Conservation (phyloP, 1,140 invertebrate genomes). For the Dendrolimus kikuchii region DNA sequence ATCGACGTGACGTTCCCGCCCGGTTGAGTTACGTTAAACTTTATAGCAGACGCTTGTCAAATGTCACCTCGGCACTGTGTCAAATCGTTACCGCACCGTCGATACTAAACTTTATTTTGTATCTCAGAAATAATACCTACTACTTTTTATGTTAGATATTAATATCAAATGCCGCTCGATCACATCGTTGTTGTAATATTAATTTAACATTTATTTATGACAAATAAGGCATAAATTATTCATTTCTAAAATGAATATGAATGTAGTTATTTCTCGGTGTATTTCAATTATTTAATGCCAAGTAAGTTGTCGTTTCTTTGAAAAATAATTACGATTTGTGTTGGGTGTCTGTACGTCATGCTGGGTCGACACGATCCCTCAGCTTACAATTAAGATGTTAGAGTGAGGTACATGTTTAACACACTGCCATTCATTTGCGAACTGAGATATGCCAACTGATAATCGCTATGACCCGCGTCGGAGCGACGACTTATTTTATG, state of each 20-base stretch:
- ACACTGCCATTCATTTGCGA: constrained; percentile 46
- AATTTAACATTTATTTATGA: too few species aligned
- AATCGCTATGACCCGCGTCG: constrained; percentile 41
- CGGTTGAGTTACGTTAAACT: constrained; percentile 57
- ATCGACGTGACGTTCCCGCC: constrained; percentile 51
- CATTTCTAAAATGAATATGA: constrained; percentile 23
- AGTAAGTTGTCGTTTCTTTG: constrained; percentile 47
- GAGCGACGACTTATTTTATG: constrained; percentile 59
- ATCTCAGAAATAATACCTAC: constrained; percentile 1
- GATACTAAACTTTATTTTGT: constrained; percentile 11
- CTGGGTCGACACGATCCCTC: constrained; percentile 54
- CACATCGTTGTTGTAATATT: too few species aligned
- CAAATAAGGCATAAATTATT: too few species aligned
- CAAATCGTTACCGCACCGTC: constrained; percentile 11
- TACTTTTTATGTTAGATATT: constrained; percentile 7
- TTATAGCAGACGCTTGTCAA: constrained; percentile 50
- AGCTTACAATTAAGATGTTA: constrained; percentile 59
- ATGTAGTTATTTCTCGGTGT: constrained; percentile 24
- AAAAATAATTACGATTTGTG: constrained; percentile 52
- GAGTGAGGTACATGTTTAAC: constrained; percentile 35
- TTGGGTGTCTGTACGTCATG: constrained; percentile 43
- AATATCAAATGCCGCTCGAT: too few species aligned
- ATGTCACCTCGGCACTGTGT: constrained; percentile 33
- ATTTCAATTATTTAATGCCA: constrained; percentile 32
- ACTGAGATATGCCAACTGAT: constrained; percentile 51